Base-by-base conservation (phyloP, 2,113 vertebrate genomes). In the Alosa alosa region DNA sequence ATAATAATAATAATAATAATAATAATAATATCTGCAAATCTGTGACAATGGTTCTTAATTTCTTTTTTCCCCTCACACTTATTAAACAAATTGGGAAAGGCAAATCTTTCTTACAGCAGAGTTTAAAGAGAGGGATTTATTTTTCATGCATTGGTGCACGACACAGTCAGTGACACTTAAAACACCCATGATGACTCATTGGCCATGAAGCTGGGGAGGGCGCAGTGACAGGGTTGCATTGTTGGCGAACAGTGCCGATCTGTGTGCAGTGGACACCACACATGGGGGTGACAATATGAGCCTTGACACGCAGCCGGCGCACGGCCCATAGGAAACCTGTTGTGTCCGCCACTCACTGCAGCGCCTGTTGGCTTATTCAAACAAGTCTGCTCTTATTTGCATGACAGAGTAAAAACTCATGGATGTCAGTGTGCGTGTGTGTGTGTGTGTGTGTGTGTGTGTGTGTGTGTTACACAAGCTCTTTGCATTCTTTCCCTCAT, bases 171-270 rank as follows among this genome's bases (percentile, higher is more conserved):
- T 83, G 81, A 45, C 82, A 83, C 60, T 82, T 52, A 86, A 83
- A 88, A 88, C 88, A 90, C 83, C 83, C 84, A 39, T 44, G 47
- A 39, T 44, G 47, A 41, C 55, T 46, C 68, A 25, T 41, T 1
- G 68, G 72, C 88, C 89, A 85, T 90, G 89, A 90, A 89, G 89
- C 90, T 88, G 87, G 36, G 88, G 64, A 90, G 44, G 90, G 88
- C 86, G 89, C 90, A 85, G 86, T 91, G 90, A 88, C 90, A 92
- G 90, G 87, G 81, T 50, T 89, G 87, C 92, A 92, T 93, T 92
- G 93, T 94, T 93, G 86, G 86, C 88, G 86, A 86, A 94, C 94
- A 95, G 89, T 92, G 88, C 85, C 0, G 81, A 87, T 91, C 89
- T 94, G 92, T 93, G 52, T n/a, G 6, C n/a, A 25, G 89, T 84